Base-by-base conservation (phyloP, 2,888 invertebrate species). In the Aphodius granarius region DNA sequence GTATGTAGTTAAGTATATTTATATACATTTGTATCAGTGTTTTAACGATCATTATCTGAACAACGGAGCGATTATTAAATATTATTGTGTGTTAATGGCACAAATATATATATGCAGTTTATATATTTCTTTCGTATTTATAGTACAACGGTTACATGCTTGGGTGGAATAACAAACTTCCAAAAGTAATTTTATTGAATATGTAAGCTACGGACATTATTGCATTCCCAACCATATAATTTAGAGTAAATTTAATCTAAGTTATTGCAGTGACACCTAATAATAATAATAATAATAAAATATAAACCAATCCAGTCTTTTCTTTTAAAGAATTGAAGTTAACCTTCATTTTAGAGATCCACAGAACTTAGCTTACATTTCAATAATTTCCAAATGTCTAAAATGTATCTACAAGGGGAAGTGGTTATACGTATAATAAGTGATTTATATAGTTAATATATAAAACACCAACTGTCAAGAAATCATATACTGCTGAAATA, bases 1-100 rank as follows among this genome's bases (percentile, higher is more conserved):
- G 68, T 68, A 68, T 22, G 68, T 22, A 22, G 22, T 68, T 68
- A 68, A 68, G 68, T 19, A 20, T 19, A 17, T 66, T 6, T 68
- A 21, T 68, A 68, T 68, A 68, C 21, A 68, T 21, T 20, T 68
- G 19, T 68, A 21, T 68, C 65, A n/a, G 22, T 73, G 43, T 73
- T 64, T 73, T 13, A 43, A 66, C 21, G n/a, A 63, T 6, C 19
- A 63, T 63, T 19, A 16, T 22, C 18, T 64, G 19, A 73, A 43
- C 43, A 43, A 43, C 3, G 43, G 43, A 43, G 43, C 43, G 6
- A 13, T 43, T 43, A 43, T 43, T 43, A 43, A 13, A 43, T 9
- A 43, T 43, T 43, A 43, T 43, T 43, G 43, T 43, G 13, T 9
- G 43, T 43, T n/a, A 43, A 43, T 43, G 43, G 43, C 43, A 43